Conservation (phyloP, 2,888 invertebrate species). For the Agriopis leucophaearia region DNA sequence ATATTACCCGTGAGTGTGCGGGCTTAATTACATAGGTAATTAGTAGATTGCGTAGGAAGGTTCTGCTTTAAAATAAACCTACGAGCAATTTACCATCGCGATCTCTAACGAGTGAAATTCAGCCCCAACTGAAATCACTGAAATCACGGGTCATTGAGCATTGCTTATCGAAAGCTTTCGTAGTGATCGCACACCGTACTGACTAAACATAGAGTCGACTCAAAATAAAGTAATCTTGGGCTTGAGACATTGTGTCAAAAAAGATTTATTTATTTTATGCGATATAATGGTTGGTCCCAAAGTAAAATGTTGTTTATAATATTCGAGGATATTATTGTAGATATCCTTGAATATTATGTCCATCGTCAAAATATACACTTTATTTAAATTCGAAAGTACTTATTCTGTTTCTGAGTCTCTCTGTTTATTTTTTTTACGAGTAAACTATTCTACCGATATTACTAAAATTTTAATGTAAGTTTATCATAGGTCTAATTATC, state of each 20-base stretch:
- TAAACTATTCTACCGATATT: too few relatives aligned
- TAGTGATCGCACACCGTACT: neutral
- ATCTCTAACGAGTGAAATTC: conserved; percentile 15
- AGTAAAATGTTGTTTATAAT: too few relatives aligned
- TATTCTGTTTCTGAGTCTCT: too few relatives aligned
- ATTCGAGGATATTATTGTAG: too few relatives aligned
- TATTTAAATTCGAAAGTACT: too few relatives aligned
- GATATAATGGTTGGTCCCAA: too few relatives aligned
- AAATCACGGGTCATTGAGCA: conserved; percentile 17
- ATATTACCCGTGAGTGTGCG: neutral
- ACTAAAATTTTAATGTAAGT: too few relatives aligned
- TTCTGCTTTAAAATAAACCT: conserved; percentile 4
- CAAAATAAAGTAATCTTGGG: neutral
- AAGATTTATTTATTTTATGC: too few relatives aligned
- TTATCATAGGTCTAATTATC: too few relatives aligned
- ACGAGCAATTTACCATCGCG: conserved; percentile 1
- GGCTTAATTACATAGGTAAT: neutral
- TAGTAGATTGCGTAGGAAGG: neutral
- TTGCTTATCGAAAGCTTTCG: conserved; percentile 12
- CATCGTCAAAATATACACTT: too few relatives aligned
- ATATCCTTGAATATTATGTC: too few relatives aligned
- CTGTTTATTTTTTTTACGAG: too few relatives aligned
- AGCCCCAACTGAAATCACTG: conserved; percentile 3
- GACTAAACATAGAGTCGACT: neutral
- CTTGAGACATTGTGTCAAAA: neutral